Conservation (phyloP, 2,888 invertebrate genomes). For the Cataglyphis livida region DNA sequence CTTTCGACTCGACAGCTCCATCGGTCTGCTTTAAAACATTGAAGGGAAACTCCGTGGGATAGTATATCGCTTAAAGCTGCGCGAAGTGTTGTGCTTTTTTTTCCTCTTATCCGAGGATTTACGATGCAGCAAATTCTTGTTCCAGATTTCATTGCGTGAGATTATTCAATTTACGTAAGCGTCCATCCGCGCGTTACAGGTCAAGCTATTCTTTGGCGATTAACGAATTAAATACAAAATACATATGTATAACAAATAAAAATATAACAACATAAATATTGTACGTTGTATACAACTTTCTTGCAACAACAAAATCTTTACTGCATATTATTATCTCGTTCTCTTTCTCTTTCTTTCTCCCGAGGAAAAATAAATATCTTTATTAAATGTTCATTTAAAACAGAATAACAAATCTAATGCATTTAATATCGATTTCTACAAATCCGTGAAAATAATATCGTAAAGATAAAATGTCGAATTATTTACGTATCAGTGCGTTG, state of each 20-base stretch:
- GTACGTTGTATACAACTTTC: background rate
- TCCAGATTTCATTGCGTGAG: conserved; percentile 41
- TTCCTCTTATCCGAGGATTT: conserved; percentile 41
- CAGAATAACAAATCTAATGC: background rate
- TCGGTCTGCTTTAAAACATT: conserved; percentile 50
- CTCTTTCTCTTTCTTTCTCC: background rate
- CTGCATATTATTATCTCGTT: background rate
- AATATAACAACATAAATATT: background rate
- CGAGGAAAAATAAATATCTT: background rate
- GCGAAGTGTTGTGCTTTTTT: conserved; percentile 47
- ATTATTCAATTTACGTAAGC: conserved; percentile 51
- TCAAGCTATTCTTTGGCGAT: conserved; percentile 23
- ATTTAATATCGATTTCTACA: background rate
- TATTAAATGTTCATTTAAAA: conserved; percentile 19
- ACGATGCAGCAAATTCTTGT: conserved; percentile 54
- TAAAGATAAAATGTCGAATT: conserved; percentile 7
- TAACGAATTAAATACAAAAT: conserved; percentile 31
- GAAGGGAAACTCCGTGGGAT: conserved; percentile 42
- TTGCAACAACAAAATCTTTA: conserved; percentile 9
- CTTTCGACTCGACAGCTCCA: conserved; percentile 20
- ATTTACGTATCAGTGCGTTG: conserved; percentile 4
- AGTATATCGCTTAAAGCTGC: conserved; percentile 57
- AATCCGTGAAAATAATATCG: background rate
- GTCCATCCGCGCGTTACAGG: conserved; percentile 14
- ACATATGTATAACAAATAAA: background rate